Base-by-base conservation (phyloP, 2,113 vertebrate genomes). In the Excalfactoria chinensis region DNA sequence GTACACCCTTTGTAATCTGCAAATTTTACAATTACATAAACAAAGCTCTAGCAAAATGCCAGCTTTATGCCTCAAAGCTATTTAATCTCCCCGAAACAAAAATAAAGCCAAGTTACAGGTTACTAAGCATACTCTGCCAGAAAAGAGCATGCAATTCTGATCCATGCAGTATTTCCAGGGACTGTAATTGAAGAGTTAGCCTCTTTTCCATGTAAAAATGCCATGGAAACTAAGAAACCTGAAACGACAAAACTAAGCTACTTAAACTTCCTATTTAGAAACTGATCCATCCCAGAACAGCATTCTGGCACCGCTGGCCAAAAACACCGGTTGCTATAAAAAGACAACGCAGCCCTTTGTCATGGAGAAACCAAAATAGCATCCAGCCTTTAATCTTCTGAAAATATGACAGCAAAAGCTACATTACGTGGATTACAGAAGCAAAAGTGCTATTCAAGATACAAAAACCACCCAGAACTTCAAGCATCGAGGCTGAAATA, bases 241-340 rank as follows among this genome's bases (percentile, higher is more conserved):
- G 68, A 95, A 87, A 90, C 90, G 83, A 51, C 53, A 85, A 84
- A 95, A 80, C 82, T 86, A 93, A 96, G 74, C 95, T 94, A 69
- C 87, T 91, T 91, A 83, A 76, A 86, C 92, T 92, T 96, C 78
- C 78, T 80, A 93, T 94, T 95, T 95, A 90, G 86, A 93, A 93
- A 88, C 53, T 7, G 87, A 95, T 92, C 91, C 88, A 96, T 79
- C 90, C 84, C 92, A 92, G 90, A 91, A 76, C 5, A 20, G 81
- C 63, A 46, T 84, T 85, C 76, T 87, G 78, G 84, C 84, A 94
- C 43, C 64, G 83, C 59, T 0, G 0, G 59, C 68, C 88, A 91
- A 90, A 96, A 92, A 40, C 84, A 89, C 78, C 67, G 84, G 68
- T 69, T 89, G 81, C 91, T 87, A 91, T 88, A 92, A 91, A 90